A percentile compares a stretch with the other conserved stretches of the same genome.
These are phyloP conservation scores for Coelogynopora nodosa DNA, from an alignment of 2,888 invertebrate species.

Conservation along the genomic window DNA sequence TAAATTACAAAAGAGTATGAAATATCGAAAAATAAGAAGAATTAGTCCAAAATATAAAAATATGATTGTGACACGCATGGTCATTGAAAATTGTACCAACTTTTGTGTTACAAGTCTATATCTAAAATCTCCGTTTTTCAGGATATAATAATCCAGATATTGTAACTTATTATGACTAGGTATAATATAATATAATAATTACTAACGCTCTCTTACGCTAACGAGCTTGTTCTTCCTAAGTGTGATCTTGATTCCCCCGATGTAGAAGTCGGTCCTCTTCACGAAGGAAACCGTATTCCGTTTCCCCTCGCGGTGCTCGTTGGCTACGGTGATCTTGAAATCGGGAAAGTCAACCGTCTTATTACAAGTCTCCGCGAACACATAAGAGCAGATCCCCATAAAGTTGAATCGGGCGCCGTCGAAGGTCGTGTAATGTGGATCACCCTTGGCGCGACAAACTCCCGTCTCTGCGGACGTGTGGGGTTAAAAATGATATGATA, in stretches of 20 bases:
- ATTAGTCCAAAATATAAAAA: no score
- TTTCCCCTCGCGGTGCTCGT: constrained; percentile 24
- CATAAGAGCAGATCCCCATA: constrained; percentile 38
- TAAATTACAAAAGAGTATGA: no score
- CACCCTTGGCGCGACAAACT: constrained; percentile 15
- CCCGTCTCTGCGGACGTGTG: not conserved
- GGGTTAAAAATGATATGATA: no score
- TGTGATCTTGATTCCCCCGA: not conserved
- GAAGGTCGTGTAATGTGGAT: constrained; percentile 27
- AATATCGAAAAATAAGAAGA: no score
- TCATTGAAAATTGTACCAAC: no score
- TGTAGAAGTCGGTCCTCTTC: not conserved
- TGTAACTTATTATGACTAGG: no score
- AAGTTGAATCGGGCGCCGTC: constrained; percentile 4
- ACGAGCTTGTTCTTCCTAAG: not conserved
- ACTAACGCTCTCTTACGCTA: no score
- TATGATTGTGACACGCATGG: no score
- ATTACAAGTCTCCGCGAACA: constrained; percentile 35
- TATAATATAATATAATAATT: no score
- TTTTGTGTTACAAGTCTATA: no score
- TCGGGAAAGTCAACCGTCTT: not conserved
- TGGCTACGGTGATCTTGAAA: constrained; percentile 32
- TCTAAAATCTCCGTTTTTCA: no score
- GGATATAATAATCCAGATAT: no score
- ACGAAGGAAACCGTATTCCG: constrained; percentile 3